A percentile compares a stretch with the other conserved stretches of the same genome.
phyloP scores from a whole-genome alignment of 2,113 vertebrate species.

The Tychaedon coryphoeus region DNA sequence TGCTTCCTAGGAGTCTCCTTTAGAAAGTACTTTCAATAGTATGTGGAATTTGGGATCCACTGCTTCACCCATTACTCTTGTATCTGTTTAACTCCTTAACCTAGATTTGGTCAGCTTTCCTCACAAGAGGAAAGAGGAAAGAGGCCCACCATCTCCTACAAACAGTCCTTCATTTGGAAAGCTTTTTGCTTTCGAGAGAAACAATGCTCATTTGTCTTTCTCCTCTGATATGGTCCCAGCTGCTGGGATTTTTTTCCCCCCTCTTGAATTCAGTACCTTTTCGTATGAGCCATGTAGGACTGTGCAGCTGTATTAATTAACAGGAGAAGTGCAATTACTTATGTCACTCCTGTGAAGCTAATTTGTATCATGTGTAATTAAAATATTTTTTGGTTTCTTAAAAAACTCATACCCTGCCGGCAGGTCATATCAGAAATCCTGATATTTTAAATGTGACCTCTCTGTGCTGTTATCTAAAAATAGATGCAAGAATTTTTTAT shows the following conservation, averaged over 20 bases:
- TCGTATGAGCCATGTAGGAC: background rate
- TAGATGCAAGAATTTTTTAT: background rate
- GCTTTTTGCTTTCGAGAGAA: background rate
- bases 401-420: background rate
- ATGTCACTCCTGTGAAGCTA: background rate
- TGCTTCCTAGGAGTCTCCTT: background rate
- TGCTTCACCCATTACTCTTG: background rate
- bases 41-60: background rate
- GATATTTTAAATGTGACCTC: background rate
- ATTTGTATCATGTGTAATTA: background rate
- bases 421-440: background rate
- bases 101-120: background rate
- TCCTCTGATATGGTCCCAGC: background rate
- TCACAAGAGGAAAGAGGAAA: no score
- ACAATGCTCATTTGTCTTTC: background rate
- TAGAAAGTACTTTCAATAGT: background rate
- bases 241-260: background rate
- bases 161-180: background rate
- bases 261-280: background rate
- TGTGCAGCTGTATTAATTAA: conserved; percentile 1
- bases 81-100: background rate
- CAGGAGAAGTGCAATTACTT: background rate
- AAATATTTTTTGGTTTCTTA: background rate
- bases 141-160: background rate
- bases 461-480: background rate